These are phyloP conservation scores for Uropsilus gracilis DNA, from an alignment of 2,113 vertebrate genomes.

Conservation along the genomic window DNA sequence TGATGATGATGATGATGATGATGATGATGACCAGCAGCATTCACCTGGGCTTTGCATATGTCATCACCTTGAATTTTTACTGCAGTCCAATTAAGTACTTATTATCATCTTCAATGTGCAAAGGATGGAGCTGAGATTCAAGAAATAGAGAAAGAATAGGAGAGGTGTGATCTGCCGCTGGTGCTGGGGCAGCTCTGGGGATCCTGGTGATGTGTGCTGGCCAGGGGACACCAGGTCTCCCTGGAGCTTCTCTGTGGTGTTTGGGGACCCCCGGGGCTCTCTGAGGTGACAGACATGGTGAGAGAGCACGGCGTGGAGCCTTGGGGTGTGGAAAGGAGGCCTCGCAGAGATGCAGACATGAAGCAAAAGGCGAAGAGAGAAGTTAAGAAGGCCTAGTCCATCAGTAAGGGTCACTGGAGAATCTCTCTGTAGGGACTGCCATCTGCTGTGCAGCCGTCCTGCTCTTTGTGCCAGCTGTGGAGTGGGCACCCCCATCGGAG, in stretches of 20 bases:
- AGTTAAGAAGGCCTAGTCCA: not conserved
- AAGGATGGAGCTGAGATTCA: not conserved
- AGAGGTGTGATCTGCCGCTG: not conserved
- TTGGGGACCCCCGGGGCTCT: not conserved
- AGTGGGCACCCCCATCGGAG: too few species aligned
- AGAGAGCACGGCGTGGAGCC: not conserved
- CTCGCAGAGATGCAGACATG: not conserved
- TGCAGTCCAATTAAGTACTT: not conserved
- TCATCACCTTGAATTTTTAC: not conserved
- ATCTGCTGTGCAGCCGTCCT: too few species aligned
- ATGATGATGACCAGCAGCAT: not conserved
- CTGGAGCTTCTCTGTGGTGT: not conserved
- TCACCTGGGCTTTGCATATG: not conserved
- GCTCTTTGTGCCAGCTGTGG: too few species aligned
- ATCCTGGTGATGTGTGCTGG: accelerated
- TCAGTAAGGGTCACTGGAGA: too few species aligned
- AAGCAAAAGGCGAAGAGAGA: not conserved
- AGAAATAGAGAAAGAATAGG: not conserved
- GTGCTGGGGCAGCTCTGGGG: not conserved
- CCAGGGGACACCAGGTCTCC: accelerated
- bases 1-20: not conserved
- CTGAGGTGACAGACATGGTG: not conserved
- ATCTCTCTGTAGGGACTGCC: too few species aligned
- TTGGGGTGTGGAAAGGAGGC: not conserved
- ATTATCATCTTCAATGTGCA: not conserved